A percentile compares a stretch with the other conserved stretches of the same genome.
Conservation (phyloP, 2,888 invertebrate genomes). For the Diloba caeruleocephala region DNA sequence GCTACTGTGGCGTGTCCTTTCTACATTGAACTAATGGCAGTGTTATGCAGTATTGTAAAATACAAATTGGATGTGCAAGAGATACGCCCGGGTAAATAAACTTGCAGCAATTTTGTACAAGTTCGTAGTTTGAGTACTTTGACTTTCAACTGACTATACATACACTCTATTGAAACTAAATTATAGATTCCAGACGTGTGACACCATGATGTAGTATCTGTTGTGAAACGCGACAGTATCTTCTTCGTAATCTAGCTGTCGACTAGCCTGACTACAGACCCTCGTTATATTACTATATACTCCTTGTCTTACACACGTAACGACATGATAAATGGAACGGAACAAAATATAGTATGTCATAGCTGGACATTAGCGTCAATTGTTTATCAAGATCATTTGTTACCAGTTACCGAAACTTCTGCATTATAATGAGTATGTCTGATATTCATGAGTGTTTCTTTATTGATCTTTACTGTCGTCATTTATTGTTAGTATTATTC, state of each 20-base stretch:
- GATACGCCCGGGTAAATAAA: too few relatives aligned
- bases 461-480: not conserved
- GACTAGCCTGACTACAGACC: conserved; percentile 21
- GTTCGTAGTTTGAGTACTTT: not conserved
- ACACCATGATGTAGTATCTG: conserved; percentile 10
- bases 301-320: conserved; percentile 2
- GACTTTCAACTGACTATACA: not conserved
- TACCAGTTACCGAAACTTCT: conserved; percentile 14
- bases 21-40: too few relatives aligned
- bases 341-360: conserved; percentile 30
- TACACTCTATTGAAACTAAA: not conserved
- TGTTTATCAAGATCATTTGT: conserved; percentile 38
- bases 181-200: conserved; percentile 20
- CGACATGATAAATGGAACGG: conserved; percentile 25
- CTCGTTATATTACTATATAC: conserved; percentile 17
- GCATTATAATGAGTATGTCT: conserved; percentile 12
- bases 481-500: too few relatives aligned
- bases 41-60: too few relatives aligned
- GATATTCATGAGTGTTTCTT: conserved; percentile 5
- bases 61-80: too few relatives aligned
- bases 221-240: conserved; percentile 10
- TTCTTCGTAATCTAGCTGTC: conserved; percentile 2
- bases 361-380: conserved; percentile 33
- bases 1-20: too few relatives aligned
- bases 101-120: too few relatives aligned